These are phyloP conservation scores for Orthosia gothica DNA, from an alignment of 2,888 invertebrate genomes.

Conservation along the genomic window DNA sequence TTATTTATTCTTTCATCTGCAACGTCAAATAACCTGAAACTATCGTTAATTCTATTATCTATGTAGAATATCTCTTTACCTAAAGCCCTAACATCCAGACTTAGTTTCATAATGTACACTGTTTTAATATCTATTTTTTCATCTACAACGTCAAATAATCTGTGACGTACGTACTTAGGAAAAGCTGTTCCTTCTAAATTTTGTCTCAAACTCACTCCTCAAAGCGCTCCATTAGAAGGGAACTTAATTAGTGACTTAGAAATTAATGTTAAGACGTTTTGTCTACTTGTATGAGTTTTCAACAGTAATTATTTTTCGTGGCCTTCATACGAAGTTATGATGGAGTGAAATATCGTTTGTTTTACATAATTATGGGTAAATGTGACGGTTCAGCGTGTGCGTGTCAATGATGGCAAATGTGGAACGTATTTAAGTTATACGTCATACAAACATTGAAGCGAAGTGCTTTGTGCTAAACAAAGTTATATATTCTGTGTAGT, in stretches of 20 bases:
- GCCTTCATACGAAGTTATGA: slow-evolving; percentile 57
- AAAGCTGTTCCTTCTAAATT: slow-evolving; percentile 42
- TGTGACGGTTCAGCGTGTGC: slow-evolving; percentile 16
- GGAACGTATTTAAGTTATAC: slow-evolving; percentile 8
- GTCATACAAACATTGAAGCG: not conserved
- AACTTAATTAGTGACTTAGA: slow-evolving; percentile 68
- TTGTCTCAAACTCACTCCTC: slow-evolving; percentile 50
- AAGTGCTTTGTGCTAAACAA: not conserved
- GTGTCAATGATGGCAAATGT: slow-evolving; percentile 26
- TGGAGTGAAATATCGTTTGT: slow-evolving; percentile 59
- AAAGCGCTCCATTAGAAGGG: slow-evolving; percentile 53
- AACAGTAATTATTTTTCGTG: slow-evolving; percentile 72
- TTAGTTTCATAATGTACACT: not conserved
- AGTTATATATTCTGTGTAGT: not conserved
- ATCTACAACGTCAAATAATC: slow-evolving; percentile 34
- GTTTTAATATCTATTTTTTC: slow-evolving; percentile 13
- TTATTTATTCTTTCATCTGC: too few species aligned
- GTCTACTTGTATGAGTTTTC: slow-evolving; percentile 66
- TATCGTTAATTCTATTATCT: too few species aligned
- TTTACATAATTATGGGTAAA: slow-evolving; percentile 55
- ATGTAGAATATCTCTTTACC: too few species aligned
- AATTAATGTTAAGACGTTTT: slow-evolving; percentile 67
- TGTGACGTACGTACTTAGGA: slow-evolving; percentile 33
- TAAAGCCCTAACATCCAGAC: too few species aligned
- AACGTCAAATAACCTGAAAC: too few species aligned